Evolutionary conservation across 2,888 invertebrate genomes (phyloP), one percentile per base, ranked within the genome.

Genomic region (Catocala sponsa): DNA sequence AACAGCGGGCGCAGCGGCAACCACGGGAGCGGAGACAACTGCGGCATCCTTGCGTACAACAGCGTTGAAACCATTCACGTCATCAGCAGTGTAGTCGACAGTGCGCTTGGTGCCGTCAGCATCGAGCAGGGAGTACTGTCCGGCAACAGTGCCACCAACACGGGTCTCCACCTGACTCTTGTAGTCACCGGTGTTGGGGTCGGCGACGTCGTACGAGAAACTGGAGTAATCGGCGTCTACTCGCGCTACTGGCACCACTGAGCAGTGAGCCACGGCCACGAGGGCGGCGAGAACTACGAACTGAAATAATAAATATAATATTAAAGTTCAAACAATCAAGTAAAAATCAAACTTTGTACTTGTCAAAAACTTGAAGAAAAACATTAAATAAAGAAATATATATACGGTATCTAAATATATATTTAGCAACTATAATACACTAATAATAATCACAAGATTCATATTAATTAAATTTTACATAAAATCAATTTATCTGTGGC

Each of bases 121-220:
- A 52, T 95, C 95, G 32, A 90, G 83, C 53, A 95, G 86, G 43
- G 95, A 95, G 90, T 95, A 95, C 79, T 94, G 94, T 63, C 95
- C 95, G 70, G 87, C 82, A 35, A 95, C 95, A 38, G 83, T 79
- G 63, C 94, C 94, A 10, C 95, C 95, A 51, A 84, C 82, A 69
- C 95, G 93, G 60, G 89, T 88, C 85, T 95, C 95, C 35, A 86
- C 86, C 79, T 95, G 95, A 83, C 91, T 94, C 85, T 95, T 95
- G 86, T 80, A 91, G 88, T 95, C 95, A 12, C 95, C 95, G 68
- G 95, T 95, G 83, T 88, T 85, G 74, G 93, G 90, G 80, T 95
- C 95, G 46, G 95, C 93, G 33, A 95, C 94, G 63, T 94, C 91
- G 81, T 95, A 95, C 0, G 92, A 81, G 87, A 94, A 95, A 83